Base-by-base conservation (phyloP, 2,113 vertebrate genomes). In the Himantopus leucocephalus region DNA sequence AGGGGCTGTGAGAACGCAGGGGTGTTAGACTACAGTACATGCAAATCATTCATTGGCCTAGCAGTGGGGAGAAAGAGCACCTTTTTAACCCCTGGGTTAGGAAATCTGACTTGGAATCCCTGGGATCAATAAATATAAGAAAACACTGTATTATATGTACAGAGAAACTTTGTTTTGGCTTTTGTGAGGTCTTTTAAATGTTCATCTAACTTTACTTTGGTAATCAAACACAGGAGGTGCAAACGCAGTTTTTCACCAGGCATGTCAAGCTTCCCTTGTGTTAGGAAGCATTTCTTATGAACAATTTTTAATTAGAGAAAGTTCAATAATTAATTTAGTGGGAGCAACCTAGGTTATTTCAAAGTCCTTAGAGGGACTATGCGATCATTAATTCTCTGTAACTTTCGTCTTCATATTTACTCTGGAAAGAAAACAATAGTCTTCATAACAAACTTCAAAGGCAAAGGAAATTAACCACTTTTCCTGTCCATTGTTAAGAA, bases 251-350 rank as follows among this genome's bases (percentile, higher is more conserved):
- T 89, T 91, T 84, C 41, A 74, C 47, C 48, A 78, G 52, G 29
- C 24, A 1, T 7, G 45, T 67, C 59, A 87, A 81, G 12, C 41
- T 67, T 95, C 52, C 52, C 73, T 81, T 71, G 37, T 53, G 73
- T 71, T 87, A 66, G 32, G 41, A 91, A 63, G 8, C n/a, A 71
- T 67, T 88, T 72, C 75, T 91, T 79, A 85, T 12, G 32, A 93
- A 62, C 60, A 92, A 39, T 64, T 87, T 96, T 87, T 89, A 95
- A 89, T 93, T 91, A 94, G 62, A 68, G 39, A 68, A 91, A 90
- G 76, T 77, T 90, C 90, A 95, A 84, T 93, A 94, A 93, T 81
- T 91, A 95, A 96, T 91, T 91, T 94, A 64, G 68, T 35, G 8
- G 85, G 59, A 92, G 48, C 35, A 93, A 71, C 67, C 66, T 74